Base-by-base conservation (phyloP, 2,797 vertebrate species). In the Dromococcyx pavoninus region DNA sequence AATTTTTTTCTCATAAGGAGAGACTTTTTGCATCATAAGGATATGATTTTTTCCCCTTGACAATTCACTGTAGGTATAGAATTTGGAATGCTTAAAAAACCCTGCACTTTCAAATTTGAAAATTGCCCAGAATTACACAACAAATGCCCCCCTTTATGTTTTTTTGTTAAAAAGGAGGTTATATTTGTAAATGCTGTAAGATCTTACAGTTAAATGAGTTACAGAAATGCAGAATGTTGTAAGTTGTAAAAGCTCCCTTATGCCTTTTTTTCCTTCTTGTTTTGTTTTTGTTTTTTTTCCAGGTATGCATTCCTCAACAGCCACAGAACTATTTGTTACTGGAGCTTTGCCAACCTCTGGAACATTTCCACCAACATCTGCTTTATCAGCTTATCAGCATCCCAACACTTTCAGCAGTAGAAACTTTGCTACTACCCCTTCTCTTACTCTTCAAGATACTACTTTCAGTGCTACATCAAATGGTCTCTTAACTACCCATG, bases 311-410 rank as follows among this genome's bases (percentile, higher is more conserved):
- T 98, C 99, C 83, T 99, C 99, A 89, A 97, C 98, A 95, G 94
- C 98, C 95, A 98, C 99, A 88, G 99, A 99, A 96, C 98, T 99
- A 23, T 99, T 99, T 98, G 98, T 99, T 95, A 98, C 99, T 89
- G 99, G 99, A 98, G 98, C 99, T 81, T 97, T 99, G 97, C 99
- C 99, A 97, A 98, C 99, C 86, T 98, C 99, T 97, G 99, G 99
- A 98, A 99, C 99, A 23, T 99, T 99, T 97, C 98, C 99, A 86
- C 98, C 99, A 64, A 98, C 99, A 83, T 98, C 99, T 89, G 98
- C 98, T 80, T 98, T 99, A 89, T 98, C 99, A 44, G 98, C 98
- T 21, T 99, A 99, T 97, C 99, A 99, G 97, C 99, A 99, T 97
- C 98, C 98, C 60, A 98, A 98, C 98, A 98, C 98, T 96, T 99